Conservation (phyloP, 2,113 vertebrate genomes). For the Rhynchomys soricoides region DNA sequence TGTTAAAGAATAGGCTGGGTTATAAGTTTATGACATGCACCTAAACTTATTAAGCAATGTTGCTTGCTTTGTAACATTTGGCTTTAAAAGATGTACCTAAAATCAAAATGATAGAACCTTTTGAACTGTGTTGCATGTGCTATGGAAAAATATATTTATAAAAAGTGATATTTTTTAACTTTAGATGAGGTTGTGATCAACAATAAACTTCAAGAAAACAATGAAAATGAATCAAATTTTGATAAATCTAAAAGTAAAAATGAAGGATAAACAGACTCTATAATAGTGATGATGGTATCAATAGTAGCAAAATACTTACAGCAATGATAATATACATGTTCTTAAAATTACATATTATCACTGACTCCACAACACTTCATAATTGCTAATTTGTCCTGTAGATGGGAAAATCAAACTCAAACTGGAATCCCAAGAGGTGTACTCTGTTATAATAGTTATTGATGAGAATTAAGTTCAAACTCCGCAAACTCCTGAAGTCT, state of each 20-base stretch:
- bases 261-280: neutral
- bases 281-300: neutral
- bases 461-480: neutral
- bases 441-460: neutral
- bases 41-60: neutral
- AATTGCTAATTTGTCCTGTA: neutral
- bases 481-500: neutral
- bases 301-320: neutral
- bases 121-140: conserved; percentile 23
- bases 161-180: neutral
- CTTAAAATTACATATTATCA: neutral
- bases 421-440: neutral
- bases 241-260: neutral
- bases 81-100: neutral
- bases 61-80: neutral
- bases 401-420: neutral
- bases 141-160: neutral
- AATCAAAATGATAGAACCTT: neutral
- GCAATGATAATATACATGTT: neutral
- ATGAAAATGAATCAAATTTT: neutral
- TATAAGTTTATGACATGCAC: neutral
- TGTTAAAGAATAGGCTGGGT: neutral
- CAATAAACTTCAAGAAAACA: neutral
- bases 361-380: neutral
- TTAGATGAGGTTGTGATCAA: neutral